These are phyloP conservation scores for Sicus ferrugineus DNA, from an alignment of 2,888 invertebrate species.

Conservation along the genomic window DNA sequence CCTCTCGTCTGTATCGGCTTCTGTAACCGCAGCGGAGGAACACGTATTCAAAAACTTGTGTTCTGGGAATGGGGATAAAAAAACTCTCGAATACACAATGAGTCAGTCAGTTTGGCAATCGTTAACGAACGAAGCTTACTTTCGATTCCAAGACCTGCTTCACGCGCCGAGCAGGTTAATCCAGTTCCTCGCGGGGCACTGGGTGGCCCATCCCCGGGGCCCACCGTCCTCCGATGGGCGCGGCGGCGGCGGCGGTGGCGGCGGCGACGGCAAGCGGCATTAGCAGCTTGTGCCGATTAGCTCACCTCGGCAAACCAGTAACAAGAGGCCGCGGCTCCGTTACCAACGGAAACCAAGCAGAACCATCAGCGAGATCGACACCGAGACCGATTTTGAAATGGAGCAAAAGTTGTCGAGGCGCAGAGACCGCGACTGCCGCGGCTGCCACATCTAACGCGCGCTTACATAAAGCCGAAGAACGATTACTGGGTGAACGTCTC, in stretches of 20 bases:
- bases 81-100: no score
- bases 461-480: conserved; percentile 29
- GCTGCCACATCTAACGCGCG: background rate
- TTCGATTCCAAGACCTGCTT: no score
- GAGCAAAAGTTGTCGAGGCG: conserved; percentile 27
- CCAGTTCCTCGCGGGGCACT: conserved; percentile 26
- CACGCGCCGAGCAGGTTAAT: conserved; percentile 10
- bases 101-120: no score
- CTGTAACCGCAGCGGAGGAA: no score
- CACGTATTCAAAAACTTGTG: no score
- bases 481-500: conserved; percentile 6
- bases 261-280: conserved; percentile 25
- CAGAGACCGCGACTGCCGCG: background rate
- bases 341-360: conserved; percentile 6
- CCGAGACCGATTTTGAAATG: conserved; percentile 21
- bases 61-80: no score
- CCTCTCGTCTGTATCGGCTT: no score
- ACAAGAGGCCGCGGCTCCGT: conserved; percentile 14
- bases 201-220: background rate
- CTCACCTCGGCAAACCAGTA: background rate
- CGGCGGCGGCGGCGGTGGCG: conserved; percentile 8
- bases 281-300: conserved; percentile 11
- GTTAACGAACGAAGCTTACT: no score
- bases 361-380: background rate
- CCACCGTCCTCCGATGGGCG: background rate